Evolutionary conservation across 2,797 vertebrate genomes (phyloP).

Genomic region (Thunnus albacares): DNA sequence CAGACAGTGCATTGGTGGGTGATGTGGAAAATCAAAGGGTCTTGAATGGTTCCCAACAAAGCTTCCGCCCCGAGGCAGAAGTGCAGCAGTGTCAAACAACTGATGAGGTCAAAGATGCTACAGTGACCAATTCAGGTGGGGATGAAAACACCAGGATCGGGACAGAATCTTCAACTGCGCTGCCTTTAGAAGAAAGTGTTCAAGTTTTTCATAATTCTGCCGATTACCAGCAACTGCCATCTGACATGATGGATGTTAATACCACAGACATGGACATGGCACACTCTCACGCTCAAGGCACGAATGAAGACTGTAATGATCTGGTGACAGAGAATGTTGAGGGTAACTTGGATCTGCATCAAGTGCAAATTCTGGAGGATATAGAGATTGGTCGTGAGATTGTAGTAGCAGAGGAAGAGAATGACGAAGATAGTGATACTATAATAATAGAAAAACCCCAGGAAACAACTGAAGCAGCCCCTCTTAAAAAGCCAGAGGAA

Average conservation of each 20-base stretch:
- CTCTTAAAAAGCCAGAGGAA: conserved; percentile 47
- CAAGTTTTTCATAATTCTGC: conserved; percentile 65
- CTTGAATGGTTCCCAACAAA: conserved; percentile 52
- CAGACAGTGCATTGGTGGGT: conserved; percentile 4
- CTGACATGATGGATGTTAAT: conserved; percentile 55
- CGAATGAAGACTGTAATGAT: conserved; percentile 37
- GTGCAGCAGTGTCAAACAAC: conserved; percentile 26
- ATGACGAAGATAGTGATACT: conserved; percentile 69
- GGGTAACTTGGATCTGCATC: conserved; percentile 59
- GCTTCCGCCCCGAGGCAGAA: conserved; percentile 16
- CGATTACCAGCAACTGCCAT: conserved; percentile 45
- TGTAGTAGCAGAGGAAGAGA: conserved; percentile 74
- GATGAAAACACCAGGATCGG: not conserved
- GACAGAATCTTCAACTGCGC: conserved; percentile 17
- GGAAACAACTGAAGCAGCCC: conserved; percentile 34
- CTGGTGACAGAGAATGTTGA: conserved; percentile 39
- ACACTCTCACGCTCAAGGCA: conserved; percentile 37
- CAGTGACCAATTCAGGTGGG: conserved; percentile 43
- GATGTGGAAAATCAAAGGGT: conserved; percentile 34
- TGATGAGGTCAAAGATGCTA: conserved; percentile 59
- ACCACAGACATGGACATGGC: conserved; percentile 53
- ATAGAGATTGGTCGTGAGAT: conserved; percentile 84
- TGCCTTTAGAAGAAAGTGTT: conserved; percentile 57
- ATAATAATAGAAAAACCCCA: conserved; percentile 65
- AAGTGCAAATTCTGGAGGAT: conserved; percentile 79